Evolutionary conservation across 1,140 invertebrate species (phyloP).

Genomic region (Cydia pomonella): DNA sequence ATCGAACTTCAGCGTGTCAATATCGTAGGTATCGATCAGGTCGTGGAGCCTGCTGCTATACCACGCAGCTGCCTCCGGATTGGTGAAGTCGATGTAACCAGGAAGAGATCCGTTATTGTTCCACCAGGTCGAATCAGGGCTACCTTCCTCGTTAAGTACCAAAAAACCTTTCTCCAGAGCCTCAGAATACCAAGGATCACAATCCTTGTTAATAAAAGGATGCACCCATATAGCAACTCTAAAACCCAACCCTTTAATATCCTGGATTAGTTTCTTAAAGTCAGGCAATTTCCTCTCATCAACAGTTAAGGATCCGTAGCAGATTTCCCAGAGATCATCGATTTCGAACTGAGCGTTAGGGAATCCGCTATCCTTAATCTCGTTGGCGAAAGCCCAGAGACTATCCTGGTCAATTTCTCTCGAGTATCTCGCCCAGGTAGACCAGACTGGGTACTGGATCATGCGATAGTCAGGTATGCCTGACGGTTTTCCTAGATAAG

Average conservation of each 20-base stretch:
- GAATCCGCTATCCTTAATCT: conserved; percentile 85
- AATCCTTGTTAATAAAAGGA: conserved; percentile 90
- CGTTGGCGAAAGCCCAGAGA: conserved; percentile 84
- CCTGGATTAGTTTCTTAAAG: conserved; percentile 77
- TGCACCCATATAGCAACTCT: conserved; percentile 90
- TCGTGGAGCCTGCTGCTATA: conserved; percentile 82
- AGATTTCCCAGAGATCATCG: conserved; percentile 92
- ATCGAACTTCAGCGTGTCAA: conserved; percentile 94
- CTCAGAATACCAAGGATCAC: conserved; percentile 79
- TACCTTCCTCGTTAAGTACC: conserved; percentile 83
- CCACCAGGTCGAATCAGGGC: conserved; percentile 88
- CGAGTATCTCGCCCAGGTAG: conserved; percentile 91
- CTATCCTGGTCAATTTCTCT: conserved; percentile 83
- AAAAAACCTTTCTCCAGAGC: conserved; percentile 81
- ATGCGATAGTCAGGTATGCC: conserved; percentile 85
- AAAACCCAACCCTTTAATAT: conserved; percentile 83
- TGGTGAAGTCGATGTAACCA: conserved; percentile 87
- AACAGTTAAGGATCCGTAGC: conserved; percentile 89
- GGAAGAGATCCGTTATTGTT: conserved; percentile 82
- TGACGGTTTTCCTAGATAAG: conserved; percentile 81
- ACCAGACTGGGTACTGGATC: conserved; percentile 91
- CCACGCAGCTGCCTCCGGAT: conserved; percentile 85
- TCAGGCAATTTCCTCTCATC: conserved; percentile 85
- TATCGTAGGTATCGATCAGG: conserved; percentile 82
- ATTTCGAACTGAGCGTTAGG: conserved; percentile 90